Percentiles rank a stretch among this genome's conserved stretches.
Evolutionary conservation across 2,113 vertebrate species (phyloP).

Genomic region (Zosterops hypoxanthus): DNA sequence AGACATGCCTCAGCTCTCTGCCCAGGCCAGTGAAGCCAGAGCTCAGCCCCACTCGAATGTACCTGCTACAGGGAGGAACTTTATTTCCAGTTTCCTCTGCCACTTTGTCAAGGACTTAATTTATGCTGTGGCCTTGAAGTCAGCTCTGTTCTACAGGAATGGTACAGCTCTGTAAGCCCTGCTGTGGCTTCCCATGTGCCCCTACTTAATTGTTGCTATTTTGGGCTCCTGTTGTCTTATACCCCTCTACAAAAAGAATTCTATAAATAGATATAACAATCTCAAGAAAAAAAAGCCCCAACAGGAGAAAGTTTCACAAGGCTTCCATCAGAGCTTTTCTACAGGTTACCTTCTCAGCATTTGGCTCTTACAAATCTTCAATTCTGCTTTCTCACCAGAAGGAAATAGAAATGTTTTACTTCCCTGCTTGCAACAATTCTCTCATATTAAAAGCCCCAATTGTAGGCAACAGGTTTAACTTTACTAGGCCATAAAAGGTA

Average conservation of each 20-base stretch:
- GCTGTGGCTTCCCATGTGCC: not conserved
- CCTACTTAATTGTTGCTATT: not conserved
- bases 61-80: not conserved
- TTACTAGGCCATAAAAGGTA: not conserved
- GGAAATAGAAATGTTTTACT: not conserved
- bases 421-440: not conserved
- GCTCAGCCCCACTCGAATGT: accelerated
- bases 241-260: not conserved
- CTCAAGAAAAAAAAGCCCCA: not conserved
- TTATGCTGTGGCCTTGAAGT: not conserved
- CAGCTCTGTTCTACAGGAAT: not conserved
- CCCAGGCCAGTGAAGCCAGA: not conserved
- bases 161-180: not conserved
- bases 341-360: not conserved
- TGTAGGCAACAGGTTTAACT: not conserved
- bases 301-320: not conserved
- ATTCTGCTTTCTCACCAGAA: not conserved
- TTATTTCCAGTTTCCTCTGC: not conserved
- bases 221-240: not conserved
- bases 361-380: not conserved
- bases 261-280: not conserved
- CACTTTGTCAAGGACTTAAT: not conserved
- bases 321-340: not conserved
- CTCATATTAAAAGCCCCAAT: not conserved
- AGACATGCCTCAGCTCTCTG: not conserved